Evolutionary conservation across 2,113 vertebrate genomes (phyloP).

Genomic region (Rhabdornis inornatus): DNA sequence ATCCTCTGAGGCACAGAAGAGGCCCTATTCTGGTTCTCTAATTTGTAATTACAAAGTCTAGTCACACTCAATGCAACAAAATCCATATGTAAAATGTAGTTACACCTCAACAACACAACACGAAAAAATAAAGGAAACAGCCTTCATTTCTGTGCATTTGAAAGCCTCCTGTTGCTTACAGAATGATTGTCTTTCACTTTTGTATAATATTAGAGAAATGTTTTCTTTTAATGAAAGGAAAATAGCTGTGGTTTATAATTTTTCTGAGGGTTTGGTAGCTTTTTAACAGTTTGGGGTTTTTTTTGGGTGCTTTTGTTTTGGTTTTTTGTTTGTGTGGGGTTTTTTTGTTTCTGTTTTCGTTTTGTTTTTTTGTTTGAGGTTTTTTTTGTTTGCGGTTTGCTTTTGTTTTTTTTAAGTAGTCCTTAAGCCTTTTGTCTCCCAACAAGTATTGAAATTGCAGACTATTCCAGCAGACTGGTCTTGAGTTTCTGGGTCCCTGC

Average conservation of each 20-base stretch:
- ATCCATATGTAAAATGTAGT: not conserved
- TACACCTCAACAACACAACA: not conserved
- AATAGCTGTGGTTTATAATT: not conserved
- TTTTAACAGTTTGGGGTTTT: not conserved
- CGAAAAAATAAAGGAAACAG: not conserved
- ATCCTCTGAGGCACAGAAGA: not conserved
- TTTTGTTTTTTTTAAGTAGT: not conserved
- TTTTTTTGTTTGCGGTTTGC: not conserved
- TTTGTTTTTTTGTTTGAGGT: not conserved
- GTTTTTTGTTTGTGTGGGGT: no score
- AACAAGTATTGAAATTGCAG: not conserved
- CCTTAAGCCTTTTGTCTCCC: not conserved
- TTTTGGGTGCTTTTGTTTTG: no score
- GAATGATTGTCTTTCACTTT: not conserved
- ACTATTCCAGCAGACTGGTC: not conserved
- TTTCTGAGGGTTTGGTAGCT: not conserved
- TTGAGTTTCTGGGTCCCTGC: not conserved
- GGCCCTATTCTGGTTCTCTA: not conserved
- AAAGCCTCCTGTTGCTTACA: not conserved
- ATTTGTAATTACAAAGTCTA: not conserved
- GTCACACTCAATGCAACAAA: not conserved
- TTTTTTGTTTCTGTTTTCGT: no score
- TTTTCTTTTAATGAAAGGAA: not conserved
- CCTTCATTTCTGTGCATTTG: not conserved
- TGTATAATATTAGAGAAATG: not conserved